Conservation (phyloP, 2,113 vertebrate species). For the Pelvicachromis taeniatus region DNA sequence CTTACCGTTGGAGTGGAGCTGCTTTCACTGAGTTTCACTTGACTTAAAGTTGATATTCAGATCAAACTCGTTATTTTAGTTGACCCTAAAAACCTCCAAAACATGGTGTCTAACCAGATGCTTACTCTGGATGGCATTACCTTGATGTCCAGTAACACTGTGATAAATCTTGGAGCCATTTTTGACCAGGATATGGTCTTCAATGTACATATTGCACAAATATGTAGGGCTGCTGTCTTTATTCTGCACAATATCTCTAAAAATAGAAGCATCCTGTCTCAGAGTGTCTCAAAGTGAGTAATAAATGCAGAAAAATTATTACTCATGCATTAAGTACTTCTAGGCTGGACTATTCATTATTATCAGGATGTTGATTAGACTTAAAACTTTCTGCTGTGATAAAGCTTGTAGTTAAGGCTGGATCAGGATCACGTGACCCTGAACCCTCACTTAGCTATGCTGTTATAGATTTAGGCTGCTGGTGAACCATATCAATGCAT, state of each 20-base stretch:
- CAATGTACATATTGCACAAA: background rate
- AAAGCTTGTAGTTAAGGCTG: background rate
- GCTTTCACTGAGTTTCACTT: background rate
- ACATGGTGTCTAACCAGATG: background rate
- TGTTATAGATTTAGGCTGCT: background rate
- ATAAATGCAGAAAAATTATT: background rate
- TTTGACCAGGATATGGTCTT: background rate
- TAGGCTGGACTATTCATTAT: background rate
- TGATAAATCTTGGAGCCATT: background rate
- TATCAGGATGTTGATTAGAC: background rate
- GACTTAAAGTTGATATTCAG: background rate
- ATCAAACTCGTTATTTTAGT: background rate
- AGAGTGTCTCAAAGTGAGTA: background rate
- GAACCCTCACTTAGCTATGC: background rate
- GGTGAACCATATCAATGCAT: too few species aligned
- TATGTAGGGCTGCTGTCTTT: background rate
- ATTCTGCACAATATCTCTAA: background rate
- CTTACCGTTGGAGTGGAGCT: background rate
- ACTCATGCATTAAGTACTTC: background rate
- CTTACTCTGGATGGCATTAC: background rate
- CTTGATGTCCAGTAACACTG: background rate
- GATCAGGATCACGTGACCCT: background rate
- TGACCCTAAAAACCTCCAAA: background rate
- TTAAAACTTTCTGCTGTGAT: background rate
- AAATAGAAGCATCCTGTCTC: background rate